A percentile compares a stretch with the other conserved stretches of the same genome.
Conservation (phyloP, 2,888 invertebrate species). For the Andrena haemorrhoa region DNA sequence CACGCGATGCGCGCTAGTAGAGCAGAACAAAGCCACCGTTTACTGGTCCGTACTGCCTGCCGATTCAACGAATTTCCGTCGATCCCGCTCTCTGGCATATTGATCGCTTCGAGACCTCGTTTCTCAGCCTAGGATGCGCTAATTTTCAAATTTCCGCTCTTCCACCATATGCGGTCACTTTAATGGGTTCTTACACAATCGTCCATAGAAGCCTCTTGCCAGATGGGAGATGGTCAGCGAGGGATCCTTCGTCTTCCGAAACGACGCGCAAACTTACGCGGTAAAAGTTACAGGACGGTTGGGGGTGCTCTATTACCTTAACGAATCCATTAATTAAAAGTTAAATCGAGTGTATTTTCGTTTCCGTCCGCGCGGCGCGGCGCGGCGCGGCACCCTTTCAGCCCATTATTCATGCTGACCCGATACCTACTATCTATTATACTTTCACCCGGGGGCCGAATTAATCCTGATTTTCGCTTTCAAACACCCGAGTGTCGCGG, state of each 20-base stretch:
- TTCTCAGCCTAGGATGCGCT: neutral
- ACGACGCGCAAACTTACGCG: constrained; percentile 19
- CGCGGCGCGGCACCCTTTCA: constrained; percentile 8
- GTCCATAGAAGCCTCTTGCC: too few relatives aligned
- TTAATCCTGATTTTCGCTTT: constrained; percentile 28
- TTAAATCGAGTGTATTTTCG: constrained; percentile 56
- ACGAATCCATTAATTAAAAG: constrained; percentile 63
- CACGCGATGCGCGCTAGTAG: neutral
- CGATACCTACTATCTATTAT: constrained; percentile 30
- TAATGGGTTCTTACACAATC: too few relatives aligned
- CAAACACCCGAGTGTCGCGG: neutral
- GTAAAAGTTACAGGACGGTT: constrained; percentile 30
- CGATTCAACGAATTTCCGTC: constrained; percentile 55
- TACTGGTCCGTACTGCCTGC: constrained; percentile 39
- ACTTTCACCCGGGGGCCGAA: constrained; percentile 38
- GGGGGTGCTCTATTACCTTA: constrained; percentile 47
- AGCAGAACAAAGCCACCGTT: constrained; percentile 43
- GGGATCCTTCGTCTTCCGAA: neutral
- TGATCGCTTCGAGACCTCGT: constrained; percentile 16
- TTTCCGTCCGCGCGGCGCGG: neutral
- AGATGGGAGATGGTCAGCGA: too few relatives aligned
- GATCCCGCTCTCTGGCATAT: constrained; percentile 33
- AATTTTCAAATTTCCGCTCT: too few relatives aligned
- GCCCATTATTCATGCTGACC: constrained; percentile 40
- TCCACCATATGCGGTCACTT: too few relatives aligned